Evolutionary conservation across 1,140 invertebrate genomes (phyloP).

Genomic region (Parapsyche elsis): DNA sequence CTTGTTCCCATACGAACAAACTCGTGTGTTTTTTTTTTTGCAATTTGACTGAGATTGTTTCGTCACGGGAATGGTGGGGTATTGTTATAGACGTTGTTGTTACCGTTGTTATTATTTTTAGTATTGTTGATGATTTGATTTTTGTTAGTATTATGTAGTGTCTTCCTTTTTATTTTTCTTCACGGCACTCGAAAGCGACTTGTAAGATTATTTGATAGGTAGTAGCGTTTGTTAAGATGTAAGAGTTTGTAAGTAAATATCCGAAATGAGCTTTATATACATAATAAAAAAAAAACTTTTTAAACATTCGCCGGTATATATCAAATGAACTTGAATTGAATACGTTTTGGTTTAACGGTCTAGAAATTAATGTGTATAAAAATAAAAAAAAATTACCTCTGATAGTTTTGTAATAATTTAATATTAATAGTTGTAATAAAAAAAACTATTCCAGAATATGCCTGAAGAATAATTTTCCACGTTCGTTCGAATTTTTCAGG

Average conservation of each 20-base stretch:
- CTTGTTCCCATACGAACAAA: no score
- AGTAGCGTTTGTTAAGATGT: background rate
- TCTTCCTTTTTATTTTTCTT: background rate
- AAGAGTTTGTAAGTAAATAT: background rate
- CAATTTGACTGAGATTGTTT: no score
- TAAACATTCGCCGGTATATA: background rate
- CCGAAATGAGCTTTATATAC: background rate
- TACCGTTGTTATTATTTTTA: no score
- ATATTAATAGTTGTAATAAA: background rate
- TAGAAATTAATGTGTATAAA: no score
- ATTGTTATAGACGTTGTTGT: no score
- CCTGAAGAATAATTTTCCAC: background rate
- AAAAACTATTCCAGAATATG: slow-evolving; percentile 1
- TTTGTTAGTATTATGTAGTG: background rate
- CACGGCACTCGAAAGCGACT: background rate
- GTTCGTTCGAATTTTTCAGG: background rate
- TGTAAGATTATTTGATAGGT: background rate
- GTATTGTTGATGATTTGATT: no score
- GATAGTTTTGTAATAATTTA: background rate
- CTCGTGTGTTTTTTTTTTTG: no score
- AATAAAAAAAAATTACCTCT: slow-evolving; percentile 8
- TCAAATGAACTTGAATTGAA: slow-evolving; percentile 8
- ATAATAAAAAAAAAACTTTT: background rate
- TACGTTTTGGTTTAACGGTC: background rate
- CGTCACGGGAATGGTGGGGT: no score